Percentiles rank a stretch among this genome's conserved stretches.
Conservation (phyloP, 2,797 vertebrate genomes). For the Poeciliopsis paucimaculata region DNA sequence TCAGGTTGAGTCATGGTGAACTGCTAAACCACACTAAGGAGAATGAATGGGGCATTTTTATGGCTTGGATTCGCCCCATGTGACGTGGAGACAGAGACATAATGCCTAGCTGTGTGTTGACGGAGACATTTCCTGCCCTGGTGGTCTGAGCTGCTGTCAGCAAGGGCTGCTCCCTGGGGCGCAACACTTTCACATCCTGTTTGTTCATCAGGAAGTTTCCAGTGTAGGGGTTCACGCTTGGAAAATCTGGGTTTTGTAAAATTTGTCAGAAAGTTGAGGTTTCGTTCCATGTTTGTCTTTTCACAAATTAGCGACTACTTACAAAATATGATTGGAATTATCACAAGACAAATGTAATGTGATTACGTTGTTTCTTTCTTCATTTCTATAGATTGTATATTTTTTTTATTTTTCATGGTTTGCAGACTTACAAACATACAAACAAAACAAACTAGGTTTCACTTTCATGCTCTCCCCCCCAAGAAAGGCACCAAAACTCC, state of each 20-base stretch:
- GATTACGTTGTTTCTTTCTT: background rate
- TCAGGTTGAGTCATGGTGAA: constrained; percentile 18
- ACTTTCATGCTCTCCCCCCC: background rate
- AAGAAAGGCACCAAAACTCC: background rate
- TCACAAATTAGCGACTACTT: background rate
- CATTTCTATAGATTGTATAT: background rate
- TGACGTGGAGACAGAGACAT: constrained; percentile 15
- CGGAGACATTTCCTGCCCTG: constrained; percentile 26
- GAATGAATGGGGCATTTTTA: background rate
- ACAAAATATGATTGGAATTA: background rate
- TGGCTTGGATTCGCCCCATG: constrained; percentile 22
- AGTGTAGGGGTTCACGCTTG: constrained; percentile 5
- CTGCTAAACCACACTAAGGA: constrained; percentile 10
- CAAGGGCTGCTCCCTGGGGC: constrained; percentile 13
- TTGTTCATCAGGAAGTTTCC: constrained; percentile 23
- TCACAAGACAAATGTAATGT: background rate
- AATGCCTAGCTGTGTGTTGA: constrained; percentile 18
- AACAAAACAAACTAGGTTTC: background rate
- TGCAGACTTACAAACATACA: background rate
- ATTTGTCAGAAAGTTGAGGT: background rate
- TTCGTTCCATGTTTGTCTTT: background rate
- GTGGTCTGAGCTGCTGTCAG: constrained; percentile 10
- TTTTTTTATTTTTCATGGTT: background rate
- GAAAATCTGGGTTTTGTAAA: background rate
- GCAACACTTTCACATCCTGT: constrained; percentile 48